Base-by-base conservation (phyloP, 2,797 vertebrate species). In the Hydrocynus forskahlii region DNA sequence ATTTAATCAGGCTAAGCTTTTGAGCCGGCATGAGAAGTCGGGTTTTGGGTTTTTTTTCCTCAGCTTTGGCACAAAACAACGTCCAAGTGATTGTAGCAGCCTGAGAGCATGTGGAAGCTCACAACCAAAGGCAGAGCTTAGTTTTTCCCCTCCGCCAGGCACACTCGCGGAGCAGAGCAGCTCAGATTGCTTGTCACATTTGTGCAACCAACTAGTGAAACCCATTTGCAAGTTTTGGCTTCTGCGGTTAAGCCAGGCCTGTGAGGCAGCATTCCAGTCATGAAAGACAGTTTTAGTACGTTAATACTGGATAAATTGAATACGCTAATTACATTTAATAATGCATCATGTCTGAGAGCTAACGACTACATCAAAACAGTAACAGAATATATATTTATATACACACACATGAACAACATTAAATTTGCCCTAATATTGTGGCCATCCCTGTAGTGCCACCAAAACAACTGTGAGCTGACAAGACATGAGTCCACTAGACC, bases 1-100 rank as follows among this genome's bases (percentile, higher is more conserved):
- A 67, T 79, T 76, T 83, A 50, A 83, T 77, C 69, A 50, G 8
- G 63, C 50, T 74, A 57, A 83, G 77, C 50, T 81, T 84, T 75
- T 76, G 23, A 67, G 55, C 66, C 7, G 38, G 19, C 12, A 21
- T 68, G 40, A 21, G 40, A 68, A 68, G 66, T n/a, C n/a, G n/a
- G 29, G 2, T 68, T 68, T 68, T 21, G 35, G 5, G 0, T 1
- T 23, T 35, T 29, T 29, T 29, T 29, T 29, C 38, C 35, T 16
- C 23, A 35, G 50, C 10, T 67, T 57, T 48, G 59, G 48, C n/a
- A 59, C 38, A 62, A 71, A 57, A 64, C 19, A 13, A 12, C 21
- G 10, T 74, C 59, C 50, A 45, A 43, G 48, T 64, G 63, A 43
- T 23, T 13, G 38, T 13, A 35, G 35, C 74, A 66, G 29, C 12